Evolutionary conservation across 1,140 invertebrate species (phyloP).

Genomic region (Drosophila lowei): DNA sequence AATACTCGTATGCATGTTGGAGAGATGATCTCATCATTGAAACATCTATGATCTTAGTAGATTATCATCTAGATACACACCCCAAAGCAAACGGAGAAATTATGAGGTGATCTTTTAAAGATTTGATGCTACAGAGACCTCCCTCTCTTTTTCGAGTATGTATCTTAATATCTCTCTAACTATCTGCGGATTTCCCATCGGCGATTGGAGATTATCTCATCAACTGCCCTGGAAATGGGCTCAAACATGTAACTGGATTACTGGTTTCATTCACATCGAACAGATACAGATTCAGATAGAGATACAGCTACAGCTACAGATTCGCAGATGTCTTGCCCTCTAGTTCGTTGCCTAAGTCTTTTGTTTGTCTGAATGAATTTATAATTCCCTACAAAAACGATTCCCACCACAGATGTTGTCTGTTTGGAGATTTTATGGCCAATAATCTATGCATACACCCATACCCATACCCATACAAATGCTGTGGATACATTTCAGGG

Average conservation of each 20-base stretch:
- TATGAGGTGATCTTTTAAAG: no score
- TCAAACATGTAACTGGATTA: constrained; percentile 43
- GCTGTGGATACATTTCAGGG: constrained; percentile 9
- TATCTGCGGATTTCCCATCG: constrained; percentile 17
- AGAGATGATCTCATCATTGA: no score
- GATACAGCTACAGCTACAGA: constrained; percentile 1
- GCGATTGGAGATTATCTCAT: constrained; percentile 22
- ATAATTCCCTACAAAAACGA: constrained; percentile 43
- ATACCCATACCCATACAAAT: neutral
- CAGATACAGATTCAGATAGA: constrained; percentile 10
- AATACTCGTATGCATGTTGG: no score
- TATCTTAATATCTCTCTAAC: no score
- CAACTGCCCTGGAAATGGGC: constrained; percentile 14
- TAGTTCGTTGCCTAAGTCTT: constrained; percentile 76
- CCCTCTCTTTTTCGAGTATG: no score
- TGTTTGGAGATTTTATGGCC: constrained; percentile 25
- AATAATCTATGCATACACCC: constrained; percentile 21
- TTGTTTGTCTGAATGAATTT: constrained; percentile 68
- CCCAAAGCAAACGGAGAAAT: no score
- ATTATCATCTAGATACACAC: no score
- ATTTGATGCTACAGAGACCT: no score
- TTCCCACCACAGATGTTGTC: constrained; percentile 51
- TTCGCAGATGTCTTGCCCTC: no score
- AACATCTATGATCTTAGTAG: no score
- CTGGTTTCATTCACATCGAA: constrained; percentile 31